Evolutionary conservation across 2,888 invertebrate genomes (phyloP).

Genomic region (Therioaphis trifolii): DNA sequence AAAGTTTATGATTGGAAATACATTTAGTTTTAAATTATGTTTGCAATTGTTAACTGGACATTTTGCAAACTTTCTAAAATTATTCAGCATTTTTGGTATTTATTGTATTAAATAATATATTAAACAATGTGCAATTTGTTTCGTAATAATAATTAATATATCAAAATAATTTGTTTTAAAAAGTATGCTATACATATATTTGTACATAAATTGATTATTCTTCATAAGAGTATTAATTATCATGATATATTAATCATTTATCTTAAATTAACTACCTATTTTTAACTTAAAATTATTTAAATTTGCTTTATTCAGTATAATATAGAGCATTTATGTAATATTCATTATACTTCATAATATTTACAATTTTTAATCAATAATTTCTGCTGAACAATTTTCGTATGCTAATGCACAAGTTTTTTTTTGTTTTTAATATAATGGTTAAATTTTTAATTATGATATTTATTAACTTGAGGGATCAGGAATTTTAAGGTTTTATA

Average conservation of each 20-base stretch:
- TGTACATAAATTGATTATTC: constrained; percentile 41
- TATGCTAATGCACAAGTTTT: constrained; percentile 51
- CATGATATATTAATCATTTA: constrained; percentile 31
- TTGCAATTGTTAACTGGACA: constrained; percentile 57
- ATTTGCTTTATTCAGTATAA: constrained; percentile 38
- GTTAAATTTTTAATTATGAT: constrained; percentile 41
- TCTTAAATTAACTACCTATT: constrained; percentile 39
- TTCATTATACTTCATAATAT: constrained; percentile 12
- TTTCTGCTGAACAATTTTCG: constrained; percentile 58
- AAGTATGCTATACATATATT: constrained; percentile 20
- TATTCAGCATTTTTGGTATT: constrained; percentile 23
- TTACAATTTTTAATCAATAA: constrained; percentile 26
- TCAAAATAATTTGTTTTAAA: constrained; percentile 1
- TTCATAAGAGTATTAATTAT: constrained; percentile 32
- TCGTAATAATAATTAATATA: constrained; percentile 33
- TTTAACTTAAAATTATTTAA: constrained; percentile 22
- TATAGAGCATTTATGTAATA: constrained; percentile 39
- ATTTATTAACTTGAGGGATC: constrained; percentile 60
- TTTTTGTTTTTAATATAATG: constrained; percentile 14
- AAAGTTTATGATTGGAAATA: constrained; percentile 25
- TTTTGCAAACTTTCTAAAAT: constrained; percentile 48
- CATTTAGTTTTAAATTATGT: constrained; percentile 28
- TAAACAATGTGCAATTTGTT: constrained; percentile 14
- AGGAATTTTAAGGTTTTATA: constrained; percentile 56
- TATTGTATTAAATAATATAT: constrained; percentile 16